phyloP scores from a whole-genome alignment of 2,113 vertebrate species.

The Hippocampus barbouri region DNA sequence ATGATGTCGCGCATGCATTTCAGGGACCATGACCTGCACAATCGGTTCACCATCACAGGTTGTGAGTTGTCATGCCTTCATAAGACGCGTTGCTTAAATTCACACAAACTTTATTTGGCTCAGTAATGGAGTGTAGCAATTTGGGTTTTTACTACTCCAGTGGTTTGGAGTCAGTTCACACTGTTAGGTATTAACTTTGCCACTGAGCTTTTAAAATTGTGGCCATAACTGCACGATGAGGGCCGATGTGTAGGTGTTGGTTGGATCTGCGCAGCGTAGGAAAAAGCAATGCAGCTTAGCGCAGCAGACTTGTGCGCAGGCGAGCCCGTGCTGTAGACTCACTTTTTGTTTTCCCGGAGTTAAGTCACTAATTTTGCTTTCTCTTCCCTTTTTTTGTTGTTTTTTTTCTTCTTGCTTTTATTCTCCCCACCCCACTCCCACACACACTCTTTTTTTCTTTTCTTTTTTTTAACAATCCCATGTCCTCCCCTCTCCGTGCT shows the following conservation, averaged over 20 bases:
- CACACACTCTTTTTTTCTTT: conserved; percentile 43
- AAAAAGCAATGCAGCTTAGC: conserved; percentile 92
- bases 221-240: conserved; percentile 86
- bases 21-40: conserved; percentile 93
- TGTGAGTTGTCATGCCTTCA: conserved; percentile 55
- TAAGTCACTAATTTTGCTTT: conserved; percentile 83
- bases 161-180: neutral
- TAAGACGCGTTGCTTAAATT: neutral
- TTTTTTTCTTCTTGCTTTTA: conserved; percentile 78
- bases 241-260: conserved; percentile 85
- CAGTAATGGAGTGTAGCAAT: neutral
- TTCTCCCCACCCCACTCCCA: conserved; percentile 45
- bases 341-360: conserved; percentile 93
- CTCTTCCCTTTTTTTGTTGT: conserved; percentile 78
- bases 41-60: conserved; percentile 88
- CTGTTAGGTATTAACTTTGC: neutral
- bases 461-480: conserved; percentile 68
- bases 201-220: conserved; percentile 7
- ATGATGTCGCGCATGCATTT: conserved; percentile 91
- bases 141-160: neutral
- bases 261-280: conserved; percentile 97
- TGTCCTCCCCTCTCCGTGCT: conserved; percentile 57
- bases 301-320: conserved; percentile 87
- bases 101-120: neutral
- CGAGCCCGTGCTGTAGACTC: conserved; percentile 99